These are phyloP conservation scores for Orgyia antiqua DNA, from an alignment of 2,888 invertebrate species.

Conservation along the genomic window DNA sequence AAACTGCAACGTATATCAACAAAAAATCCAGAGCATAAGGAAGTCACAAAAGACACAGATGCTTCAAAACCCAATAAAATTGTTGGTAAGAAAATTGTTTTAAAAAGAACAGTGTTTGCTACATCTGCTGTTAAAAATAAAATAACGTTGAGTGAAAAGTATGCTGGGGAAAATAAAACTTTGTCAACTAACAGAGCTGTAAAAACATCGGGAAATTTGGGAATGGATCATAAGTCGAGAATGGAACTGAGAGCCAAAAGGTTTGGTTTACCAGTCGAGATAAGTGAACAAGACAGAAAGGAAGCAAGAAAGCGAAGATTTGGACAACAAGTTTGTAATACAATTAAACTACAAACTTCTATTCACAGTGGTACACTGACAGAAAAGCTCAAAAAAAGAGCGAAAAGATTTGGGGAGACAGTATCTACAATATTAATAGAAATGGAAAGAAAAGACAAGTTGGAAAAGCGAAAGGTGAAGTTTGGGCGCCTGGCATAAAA, in stretches of 20 bases:
- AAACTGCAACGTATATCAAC: conserved; percentile 53
- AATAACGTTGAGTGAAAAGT: conserved; percentile 28
- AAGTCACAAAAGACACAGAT: conserved; percentile 33
- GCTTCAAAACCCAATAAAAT: conserved; percentile 52
- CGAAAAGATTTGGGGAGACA: conserved; percentile 90
- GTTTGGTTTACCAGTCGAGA: conserved; percentile 82
- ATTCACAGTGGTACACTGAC: conserved; percentile 36
- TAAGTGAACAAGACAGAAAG: conserved; percentile 80
- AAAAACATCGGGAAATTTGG: conserved; percentile 55
- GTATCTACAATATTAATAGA: conserved; percentile 85
- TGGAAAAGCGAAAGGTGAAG: conserved; percentile 88
- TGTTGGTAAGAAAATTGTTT: conserved; percentile 79
- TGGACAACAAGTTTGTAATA: conserved; percentile 54
- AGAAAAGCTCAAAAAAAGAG: conserved; percentile 86
- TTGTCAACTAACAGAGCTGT: conserved; percentile 39
- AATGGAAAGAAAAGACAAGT: conserved; percentile 83
- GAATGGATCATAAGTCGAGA: conserved; percentile 72
- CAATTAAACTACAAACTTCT: conserved; percentile 17
- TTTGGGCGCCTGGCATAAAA: no score
- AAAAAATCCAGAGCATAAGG: conserved; percentile 49
- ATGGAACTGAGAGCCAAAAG: conserved; percentile 89
- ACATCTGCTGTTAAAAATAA: conserved; percentile 32
- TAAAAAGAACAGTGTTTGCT: conserved; percentile 74
- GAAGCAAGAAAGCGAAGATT: conserved; percentile 84
- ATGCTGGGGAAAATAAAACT: conserved; percentile 27